Evolutionary conservation across 1,140 invertebrate genomes (phyloP), one percentile per base, ranked within the genome.

Genomic region (Subanguina moxae): DNA sequence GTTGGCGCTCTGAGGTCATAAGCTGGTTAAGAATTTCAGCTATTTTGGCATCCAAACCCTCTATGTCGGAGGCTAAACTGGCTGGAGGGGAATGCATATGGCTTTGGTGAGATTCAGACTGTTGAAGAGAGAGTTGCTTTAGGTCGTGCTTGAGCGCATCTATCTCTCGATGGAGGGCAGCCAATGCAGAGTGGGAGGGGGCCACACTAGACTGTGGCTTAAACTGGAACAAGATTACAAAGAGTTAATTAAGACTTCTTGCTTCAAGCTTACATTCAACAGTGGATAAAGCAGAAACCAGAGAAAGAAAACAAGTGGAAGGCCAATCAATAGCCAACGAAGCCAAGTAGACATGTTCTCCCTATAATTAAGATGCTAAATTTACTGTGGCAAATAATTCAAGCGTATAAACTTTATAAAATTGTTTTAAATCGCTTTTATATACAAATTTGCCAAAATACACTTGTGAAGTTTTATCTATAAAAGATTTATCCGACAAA

Each of bases 1-100:
- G 7, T 45, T 61, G n/a, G 7, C 58, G n/a, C 17, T 61, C 58
- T 5, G 58, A 61, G 28, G n/a, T 61, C 58, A 61, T 61, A 3
- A 61, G 58, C n/a, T 61, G 27, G 58, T 61, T 45, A 7, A 61
- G 58, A 45, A 61, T 61, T 8, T 19, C 58, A 27, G 58, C 58
- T 19, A 61, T 61, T 17, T 61, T 61, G 19, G 58, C 58, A 27
- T 61, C 58, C 19, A 61, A 27, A 15, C 58, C 58, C 1, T n/a
- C 58, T 21, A 45, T 45, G 3, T 32, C 38, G 19, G n/a, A 19
- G 58, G 58, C 58, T 32, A 15, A 15, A 52, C 3, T 15, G 17
- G n/a, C 48, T 52, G 3, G n/a, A 21, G 3, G 48, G 23, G 8
- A 7, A 52, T 25, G n/a, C 3, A 5, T 19, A 15, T 25, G n/a